Evolutionary conservation across 2,888 invertebrate genomes (phyloP).

Genomic region (Anodontia alba): DNA sequence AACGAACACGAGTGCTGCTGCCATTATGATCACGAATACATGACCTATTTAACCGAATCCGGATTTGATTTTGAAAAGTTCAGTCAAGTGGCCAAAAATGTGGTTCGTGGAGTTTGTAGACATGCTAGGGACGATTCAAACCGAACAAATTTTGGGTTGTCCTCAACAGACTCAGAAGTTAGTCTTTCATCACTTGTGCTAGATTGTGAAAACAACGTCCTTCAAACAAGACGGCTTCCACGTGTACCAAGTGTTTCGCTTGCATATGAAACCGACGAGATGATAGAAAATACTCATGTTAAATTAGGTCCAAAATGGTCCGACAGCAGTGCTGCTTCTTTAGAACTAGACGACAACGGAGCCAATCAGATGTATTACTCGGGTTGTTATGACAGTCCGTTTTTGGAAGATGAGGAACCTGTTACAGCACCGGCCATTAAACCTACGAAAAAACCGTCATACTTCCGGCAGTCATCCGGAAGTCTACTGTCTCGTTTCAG

Average conservation of each 20-base stretch:
- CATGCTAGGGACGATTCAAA: constrained; percentile 30
- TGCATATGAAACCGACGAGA: background rate
- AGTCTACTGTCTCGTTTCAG: constrained; percentile 33
- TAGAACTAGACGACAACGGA: background rate
- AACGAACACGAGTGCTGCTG: constrained; percentile 52
- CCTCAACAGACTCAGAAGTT: background rate
- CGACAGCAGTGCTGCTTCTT: background rate
- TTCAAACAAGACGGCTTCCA: background rate
- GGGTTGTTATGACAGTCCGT: background rate
- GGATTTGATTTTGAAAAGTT: constrained; percentile 56
- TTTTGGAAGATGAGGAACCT: background rate
- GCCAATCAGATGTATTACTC: background rate
- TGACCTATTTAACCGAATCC: constrained; percentile 54
- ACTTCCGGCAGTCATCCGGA: constrained; percentile 24
- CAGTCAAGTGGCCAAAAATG: constrained; percentile 57
- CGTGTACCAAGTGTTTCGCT: background rate
- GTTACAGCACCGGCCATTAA: background rate
- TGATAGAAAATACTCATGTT: background rate
- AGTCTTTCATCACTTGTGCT: background rate
- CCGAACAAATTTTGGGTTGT: background rate
- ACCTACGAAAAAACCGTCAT: background rate
- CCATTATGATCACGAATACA: constrained; percentile 61
- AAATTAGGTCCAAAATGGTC: background rate
- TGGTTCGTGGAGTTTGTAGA: constrained; percentile 49
- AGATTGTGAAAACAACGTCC: background rate